phyloP scores from a whole-genome alignment of 92 coral and sea anemone genomes.

The Micromussa lordhowensis region DNA sequence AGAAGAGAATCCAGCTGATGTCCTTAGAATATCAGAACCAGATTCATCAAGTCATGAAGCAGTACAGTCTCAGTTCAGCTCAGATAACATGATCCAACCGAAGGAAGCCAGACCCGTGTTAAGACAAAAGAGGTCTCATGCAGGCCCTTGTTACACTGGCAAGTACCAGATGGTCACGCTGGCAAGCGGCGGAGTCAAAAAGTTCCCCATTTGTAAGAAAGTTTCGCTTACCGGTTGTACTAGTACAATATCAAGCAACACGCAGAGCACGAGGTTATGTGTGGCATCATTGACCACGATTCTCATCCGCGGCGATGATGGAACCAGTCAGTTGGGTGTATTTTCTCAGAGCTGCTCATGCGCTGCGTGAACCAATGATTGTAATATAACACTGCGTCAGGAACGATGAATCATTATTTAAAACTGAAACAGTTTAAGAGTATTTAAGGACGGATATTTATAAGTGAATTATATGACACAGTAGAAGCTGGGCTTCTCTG shows the following conservation, averaged over 20 bases:
- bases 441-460: too few relatives aligned
- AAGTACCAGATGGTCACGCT: background rate
- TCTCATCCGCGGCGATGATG: too few relatives aligned
- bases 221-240: too few relatives aligned
- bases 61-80: too few relatives aligned
- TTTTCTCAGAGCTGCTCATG: background rate
- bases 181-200: background rate
- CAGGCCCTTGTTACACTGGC: background rate
- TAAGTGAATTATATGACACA: too few relatives aligned
- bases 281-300: too few relatives aligned
- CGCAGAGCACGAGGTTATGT: too few relatives aligned
- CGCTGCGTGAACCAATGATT: background rate
- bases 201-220: background rate
- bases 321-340: too few relatives aligned
- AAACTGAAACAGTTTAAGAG: background rate
- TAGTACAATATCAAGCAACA: too few relatives aligned
- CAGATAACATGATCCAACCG: too few relatives aligned
- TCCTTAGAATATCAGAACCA: background rate
- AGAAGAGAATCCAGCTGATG: too few relatives aligned
- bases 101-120: background rate
- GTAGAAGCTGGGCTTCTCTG: background rate
- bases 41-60: background rate
- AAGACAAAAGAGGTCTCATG: background rate
- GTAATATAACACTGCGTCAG: background rate
- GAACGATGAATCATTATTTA: background rate